A percentile compares a stretch with the other conserved stretches of the same genome.
phyloP scores from a whole-genome alignment of 2,888 invertebrate genomes.

The Incurvaria masculella region DNA sequence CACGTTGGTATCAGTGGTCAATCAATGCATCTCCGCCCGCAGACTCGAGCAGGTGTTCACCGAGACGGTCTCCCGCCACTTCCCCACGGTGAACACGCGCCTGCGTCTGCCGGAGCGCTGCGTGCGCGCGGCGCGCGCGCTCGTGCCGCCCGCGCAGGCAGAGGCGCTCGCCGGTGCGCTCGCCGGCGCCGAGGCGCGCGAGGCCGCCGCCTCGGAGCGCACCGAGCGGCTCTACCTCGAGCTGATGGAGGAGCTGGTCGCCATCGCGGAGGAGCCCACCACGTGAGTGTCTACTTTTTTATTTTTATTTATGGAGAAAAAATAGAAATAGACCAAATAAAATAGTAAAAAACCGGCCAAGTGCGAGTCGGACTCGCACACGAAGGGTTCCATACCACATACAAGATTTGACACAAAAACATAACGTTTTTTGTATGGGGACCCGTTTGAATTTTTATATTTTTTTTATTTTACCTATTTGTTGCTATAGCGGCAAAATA shows the following conservation, averaged over 20 bases:
- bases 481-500: too few species aligned
- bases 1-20: too few species aligned
- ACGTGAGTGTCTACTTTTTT: too few species aligned
- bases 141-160: constrained; percentile 38
- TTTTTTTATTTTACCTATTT: too few species aligned
- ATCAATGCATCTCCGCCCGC: constrained; percentile 13
- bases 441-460: too few species aligned
- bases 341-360: too few species aligned
- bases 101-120: constrained; percentile 52
- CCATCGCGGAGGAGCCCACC: constrained; percentile 41
- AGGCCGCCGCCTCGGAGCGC: constrained; percentile 33
- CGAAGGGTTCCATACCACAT: too few species aligned
- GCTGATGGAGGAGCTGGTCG: constrained; percentile 53
- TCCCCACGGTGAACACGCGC: constrained; percentile 61
- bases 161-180: constrained; percentile 26
- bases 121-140: constrained; percentile 40
- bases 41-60: constrained; percentile 56
- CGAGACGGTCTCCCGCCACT: constrained; percentile 55
- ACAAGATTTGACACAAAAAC: too few species aligned
- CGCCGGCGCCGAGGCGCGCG: constrained; percentile 33
- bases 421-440: too few species aligned
- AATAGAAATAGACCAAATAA: too few species aligned
- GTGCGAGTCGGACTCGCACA: too few species aligned
- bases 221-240: constrained; percentile 51
- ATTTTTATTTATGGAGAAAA: too few species aligned